Conservation (phyloP, 1,140 invertebrate species). For the Notospermus geniculatus region DNA sequence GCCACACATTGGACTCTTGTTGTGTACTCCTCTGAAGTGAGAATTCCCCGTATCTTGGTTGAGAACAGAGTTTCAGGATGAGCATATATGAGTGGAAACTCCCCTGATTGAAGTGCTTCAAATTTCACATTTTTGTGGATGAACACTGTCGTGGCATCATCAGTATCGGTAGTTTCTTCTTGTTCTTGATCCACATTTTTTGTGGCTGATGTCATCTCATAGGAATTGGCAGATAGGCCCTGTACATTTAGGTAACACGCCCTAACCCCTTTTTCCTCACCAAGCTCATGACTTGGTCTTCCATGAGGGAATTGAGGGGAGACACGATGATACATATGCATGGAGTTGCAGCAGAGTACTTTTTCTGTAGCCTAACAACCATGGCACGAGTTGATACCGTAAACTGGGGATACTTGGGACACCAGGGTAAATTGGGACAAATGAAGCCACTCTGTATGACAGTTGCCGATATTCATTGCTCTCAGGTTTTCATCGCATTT, state of each 20-base stretch:
- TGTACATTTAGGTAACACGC: neutral
- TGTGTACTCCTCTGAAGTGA: constrained; percentile 5
- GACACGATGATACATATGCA: neutral
- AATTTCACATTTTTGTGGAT: constrained; percentile 6
- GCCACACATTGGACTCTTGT: constrained; percentile 11
- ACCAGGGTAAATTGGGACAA: too few species aligned
- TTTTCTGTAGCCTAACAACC: constrained; percentile 14
- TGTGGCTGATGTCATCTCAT: neutral
- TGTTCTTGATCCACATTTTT: neutral
- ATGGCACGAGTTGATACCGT: constrained; percentile 19
- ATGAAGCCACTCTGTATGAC: too few species aligned
- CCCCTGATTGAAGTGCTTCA: constrained; percentile 5
- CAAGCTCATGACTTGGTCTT: neutral
- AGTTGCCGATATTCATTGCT: too few species aligned
- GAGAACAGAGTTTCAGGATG: constrained; percentile 21
- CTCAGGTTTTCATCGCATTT: too few species aligned
- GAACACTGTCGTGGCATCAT: neutral
- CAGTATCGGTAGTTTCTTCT: constrained; percentile 5
- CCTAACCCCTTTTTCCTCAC: neutral
- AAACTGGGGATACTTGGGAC: too few species aligned
- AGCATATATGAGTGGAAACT: constrained; percentile 19
- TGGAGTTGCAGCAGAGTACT: neutral
- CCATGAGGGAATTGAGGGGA: neutral
- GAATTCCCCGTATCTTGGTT: constrained; percentile 12
- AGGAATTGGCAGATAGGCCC: neutral